phyloP scores from a whole-genome alignment of 2,113 vertebrate genomes.

The Bos taurus region DNA sequence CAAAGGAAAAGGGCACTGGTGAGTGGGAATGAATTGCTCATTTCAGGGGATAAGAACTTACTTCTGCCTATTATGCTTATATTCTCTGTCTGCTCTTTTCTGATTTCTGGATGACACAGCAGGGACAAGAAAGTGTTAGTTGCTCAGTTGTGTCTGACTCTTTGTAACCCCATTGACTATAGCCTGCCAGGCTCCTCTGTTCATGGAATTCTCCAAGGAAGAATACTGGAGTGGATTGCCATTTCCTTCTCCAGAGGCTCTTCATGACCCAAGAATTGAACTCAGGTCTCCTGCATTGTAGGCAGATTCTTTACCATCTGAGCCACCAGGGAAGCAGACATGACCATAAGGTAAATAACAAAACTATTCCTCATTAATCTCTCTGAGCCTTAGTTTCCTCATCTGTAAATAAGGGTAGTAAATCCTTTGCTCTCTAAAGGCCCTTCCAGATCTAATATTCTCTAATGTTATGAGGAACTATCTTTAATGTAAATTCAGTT shows the following conservation, averaged over 20 bases:
- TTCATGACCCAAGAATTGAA: not conserved
- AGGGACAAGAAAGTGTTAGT: not conserved
- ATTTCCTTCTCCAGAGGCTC: not conserved
- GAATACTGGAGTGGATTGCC: not conserved
- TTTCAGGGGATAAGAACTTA: not conserved
- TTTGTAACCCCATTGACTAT: not conserved
- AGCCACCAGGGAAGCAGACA: not conserved
- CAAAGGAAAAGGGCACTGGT: not conserved
- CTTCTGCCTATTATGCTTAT: not conserved
- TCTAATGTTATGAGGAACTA: not conserved
- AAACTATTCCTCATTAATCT: not conserved
- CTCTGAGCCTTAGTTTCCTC: not conserved
- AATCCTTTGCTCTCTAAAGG: not conserved
- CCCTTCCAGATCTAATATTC: not conserved
- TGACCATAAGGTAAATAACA: not conserved
- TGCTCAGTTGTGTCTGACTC: not conserved
- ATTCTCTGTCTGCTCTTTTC: not conserved
- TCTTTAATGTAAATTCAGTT: not conserved
- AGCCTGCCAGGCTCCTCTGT: not conserved
- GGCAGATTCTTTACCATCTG: not conserved
- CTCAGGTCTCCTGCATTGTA: not conserved
- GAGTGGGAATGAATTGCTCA: not conserved
- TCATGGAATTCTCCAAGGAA: not conserved
- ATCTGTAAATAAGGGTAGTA: not conserved
- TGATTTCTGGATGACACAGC: not conserved